Percentiles rank a stretch among this genome's conserved stretches.
These are phyloP conservation scores for Ptilorrhoa leucosticta DNA, from an alignment of 2,113 vertebrate genomes.

Conservation along the genomic window DNA sequence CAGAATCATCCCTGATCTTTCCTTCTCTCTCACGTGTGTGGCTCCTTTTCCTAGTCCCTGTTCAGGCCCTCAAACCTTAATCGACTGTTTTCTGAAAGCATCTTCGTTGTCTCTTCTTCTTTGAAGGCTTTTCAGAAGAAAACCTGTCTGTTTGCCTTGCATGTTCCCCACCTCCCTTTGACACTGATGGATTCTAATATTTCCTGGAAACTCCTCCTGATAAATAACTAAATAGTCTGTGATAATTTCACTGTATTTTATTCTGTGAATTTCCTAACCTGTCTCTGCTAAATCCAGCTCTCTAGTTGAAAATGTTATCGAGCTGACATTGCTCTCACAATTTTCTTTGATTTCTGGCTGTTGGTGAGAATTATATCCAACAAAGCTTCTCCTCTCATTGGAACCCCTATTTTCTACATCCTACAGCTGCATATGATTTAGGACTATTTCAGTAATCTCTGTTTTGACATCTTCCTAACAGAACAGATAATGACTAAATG, in stretches of 20 bases:
- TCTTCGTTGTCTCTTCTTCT: neutral
- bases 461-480: neutral
- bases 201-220: neutral
- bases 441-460: neutral
- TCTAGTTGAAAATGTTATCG: neutral
- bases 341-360: neutral
- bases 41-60: neutral
- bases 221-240: neutral
- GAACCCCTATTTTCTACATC: neutral
- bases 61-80: neutral
- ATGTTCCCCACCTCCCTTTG: neutral
- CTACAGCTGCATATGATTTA: conserved; percentile 2
- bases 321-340: neutral
- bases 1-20: neutral
- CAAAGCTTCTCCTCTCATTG: neutral
- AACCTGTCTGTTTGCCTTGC: neutral
- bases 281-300: neutral
- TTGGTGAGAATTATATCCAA: neutral
- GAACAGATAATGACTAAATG: conserved; percentile 12
- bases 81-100: neutral
- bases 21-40: neutral
- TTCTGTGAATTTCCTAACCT: conserved; percentile 7
- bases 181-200: neutral
- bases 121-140: neutral
- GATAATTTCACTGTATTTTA: neutral